Evolutionary conservation across 2,113 vertebrate genomes (phyloP), one percentile per base, ranked within the genome.

Genomic region (Meriones unguiculatus): DNA sequence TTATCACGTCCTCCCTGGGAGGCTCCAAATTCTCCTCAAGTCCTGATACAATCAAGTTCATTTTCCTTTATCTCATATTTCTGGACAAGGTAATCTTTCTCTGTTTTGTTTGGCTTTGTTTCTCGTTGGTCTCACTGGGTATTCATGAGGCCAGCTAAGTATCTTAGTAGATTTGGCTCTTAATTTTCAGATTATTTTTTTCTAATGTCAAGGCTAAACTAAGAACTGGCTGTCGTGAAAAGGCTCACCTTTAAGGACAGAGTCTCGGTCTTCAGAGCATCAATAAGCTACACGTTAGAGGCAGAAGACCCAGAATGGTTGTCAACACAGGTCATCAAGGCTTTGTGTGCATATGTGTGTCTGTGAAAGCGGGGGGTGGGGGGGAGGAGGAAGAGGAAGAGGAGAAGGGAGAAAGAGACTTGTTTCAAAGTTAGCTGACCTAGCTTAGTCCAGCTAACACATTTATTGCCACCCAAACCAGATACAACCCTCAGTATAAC

Each of bases 401-500:
- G 11, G 20, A 13, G 6, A 32, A n/a, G 5, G 18, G 69, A n/a
- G 4, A n/a, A 14, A 72, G 35, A 72, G 46, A 46, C 46, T 46
- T 46, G 46, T 46, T 46, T 46, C 46, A 46, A 46, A 88, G 50
- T 93, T 95, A 91, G 7, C 69, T 84, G 92, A 94, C 96, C 50
- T 96, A 38, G 59, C 52, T 95, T 97, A 87, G 87, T 98, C 96
- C 97, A 87, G 93, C 85, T 89, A 96, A 87, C 89, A 95, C 41
- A 93, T 98, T 97, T 96, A 57, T 87, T 97, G 93, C 78, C 95
- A 97, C 94, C 90, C 96, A 96, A 97, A 95, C 41, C 69, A 87
- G 50, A 98, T 98, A 98, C 90, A 97, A 95, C 97, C 97, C 97
- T 97, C 94, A 97, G 87, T 97, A 96, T 94, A 96, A 50, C 73